These are phyloP conservation scores for Mesocentrotus franciscanus DNA, from an alignment of 53 echinoderm and acorn worm species.

Conservation along the genomic window DNA sequence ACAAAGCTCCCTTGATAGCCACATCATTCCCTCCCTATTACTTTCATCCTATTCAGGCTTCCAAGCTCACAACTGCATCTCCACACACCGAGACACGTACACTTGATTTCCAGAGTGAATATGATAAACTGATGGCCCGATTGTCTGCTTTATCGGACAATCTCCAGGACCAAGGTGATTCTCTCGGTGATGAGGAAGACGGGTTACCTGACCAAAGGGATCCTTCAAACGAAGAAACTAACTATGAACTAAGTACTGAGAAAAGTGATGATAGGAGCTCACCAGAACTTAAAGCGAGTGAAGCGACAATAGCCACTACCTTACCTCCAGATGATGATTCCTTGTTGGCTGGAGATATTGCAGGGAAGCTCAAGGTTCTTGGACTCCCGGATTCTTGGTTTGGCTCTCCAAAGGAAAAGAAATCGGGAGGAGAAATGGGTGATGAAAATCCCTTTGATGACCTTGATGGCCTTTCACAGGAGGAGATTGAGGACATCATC, in stretches of 20 bases:
- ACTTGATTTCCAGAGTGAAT: slow-evolving; percentile 45
- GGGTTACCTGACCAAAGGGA: neutral
- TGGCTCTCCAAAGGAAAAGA: neutral
- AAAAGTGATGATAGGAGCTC: neutral
- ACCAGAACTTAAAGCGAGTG: neutral
- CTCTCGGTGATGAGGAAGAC: neutral
- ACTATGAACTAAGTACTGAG: neutral
- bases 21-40: neutral
- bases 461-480: slow-evolving; percentile 2
- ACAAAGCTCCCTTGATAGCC: too few relatives aligned
- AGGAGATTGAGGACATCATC: slow-evolving; percentile 2
- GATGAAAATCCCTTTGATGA: neutral
- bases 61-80: neutral
- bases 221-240: neutral
- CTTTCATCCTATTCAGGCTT: neutral
- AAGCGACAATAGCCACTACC: neutral
- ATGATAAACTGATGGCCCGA: slow-evolving; percentile 41
- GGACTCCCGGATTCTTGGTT: slow-evolving; percentile 60
- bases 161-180: neutral
- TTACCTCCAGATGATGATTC: neutral
- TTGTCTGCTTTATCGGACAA: neutral
- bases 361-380: neutral
- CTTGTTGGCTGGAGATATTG: slow-evolving; percentile 12
- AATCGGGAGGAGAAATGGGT: neutral
- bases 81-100: neutral